Conservation (phyloP, 2,797 vertebrate genomes). For the Natrix natrix region DNA sequence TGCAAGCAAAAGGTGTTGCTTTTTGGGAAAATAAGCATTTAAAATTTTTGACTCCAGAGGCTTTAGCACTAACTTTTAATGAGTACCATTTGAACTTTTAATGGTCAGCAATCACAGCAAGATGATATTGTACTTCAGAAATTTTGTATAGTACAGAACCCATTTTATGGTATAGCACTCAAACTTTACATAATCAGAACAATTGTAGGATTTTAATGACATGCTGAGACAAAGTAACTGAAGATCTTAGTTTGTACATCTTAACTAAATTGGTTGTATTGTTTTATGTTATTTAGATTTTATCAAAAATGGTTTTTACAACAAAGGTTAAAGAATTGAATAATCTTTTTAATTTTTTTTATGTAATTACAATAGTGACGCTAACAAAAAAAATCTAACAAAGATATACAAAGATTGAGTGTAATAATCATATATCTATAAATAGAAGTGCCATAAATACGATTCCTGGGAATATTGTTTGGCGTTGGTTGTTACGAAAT, state of each 20-base stretch:
- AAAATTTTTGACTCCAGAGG: background rate
- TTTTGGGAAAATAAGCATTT: background rate
- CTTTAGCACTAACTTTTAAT: background rate
- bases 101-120: background rate
- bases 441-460: slow-evolving; percentile 61
- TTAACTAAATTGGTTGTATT: background rate
- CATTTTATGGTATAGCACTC: background rate
- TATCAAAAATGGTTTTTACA: background rate
- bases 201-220: background rate
- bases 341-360: background rate
- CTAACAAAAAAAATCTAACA: slow-evolving; percentile 44
- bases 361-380: slow-evolving; percentile 32
- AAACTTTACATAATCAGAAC: background rate
- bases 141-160: background rate
- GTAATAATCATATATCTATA: slow-evolving; percentile 62
- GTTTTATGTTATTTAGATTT: background rate
- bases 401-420: slow-evolving; percentile 58
- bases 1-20: background rate
- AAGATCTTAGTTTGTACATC: background rate
- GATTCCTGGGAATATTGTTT: slow-evolving; percentile 70
- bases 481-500: slow-evolving; percentile 66
- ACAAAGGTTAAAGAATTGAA: background rate
- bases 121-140: background rate
- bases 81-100: background rate
- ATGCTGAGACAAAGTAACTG: background rate